Evolutionary conservation across 2,113 vertebrate species (phyloP).

Genomic region (Brachyhypopomus gauderio): DNA sequence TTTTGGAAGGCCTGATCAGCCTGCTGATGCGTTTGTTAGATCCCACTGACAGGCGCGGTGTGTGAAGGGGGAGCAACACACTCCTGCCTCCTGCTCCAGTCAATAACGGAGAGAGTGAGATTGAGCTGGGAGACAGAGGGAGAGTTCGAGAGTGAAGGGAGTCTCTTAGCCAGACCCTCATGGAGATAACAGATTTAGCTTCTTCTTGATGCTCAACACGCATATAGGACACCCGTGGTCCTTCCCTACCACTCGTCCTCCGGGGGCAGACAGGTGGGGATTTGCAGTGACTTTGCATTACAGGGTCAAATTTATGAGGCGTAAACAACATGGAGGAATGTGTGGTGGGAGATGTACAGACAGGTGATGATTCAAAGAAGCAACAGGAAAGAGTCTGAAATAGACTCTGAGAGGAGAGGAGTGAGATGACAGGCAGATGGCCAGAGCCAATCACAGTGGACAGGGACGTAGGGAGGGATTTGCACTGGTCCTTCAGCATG

Average conservation of each 20-base stretch:
- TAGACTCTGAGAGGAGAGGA: neutral
- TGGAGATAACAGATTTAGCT: conserved; percentile 63
- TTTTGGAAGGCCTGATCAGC: neutral
- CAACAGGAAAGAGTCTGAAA: neutral
- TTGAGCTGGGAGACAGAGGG: neutral
- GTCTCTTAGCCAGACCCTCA: conserved; percentile 53
- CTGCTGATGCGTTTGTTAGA: neutral
- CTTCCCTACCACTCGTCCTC: neutral
- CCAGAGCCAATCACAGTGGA: conserved; percentile 1
- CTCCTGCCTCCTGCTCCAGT: neutral
- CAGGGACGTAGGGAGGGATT: conserved; percentile 3
- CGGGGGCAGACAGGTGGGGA: neutral
- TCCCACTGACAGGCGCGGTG: neutral
- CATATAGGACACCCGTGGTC: conserved; percentile 52
- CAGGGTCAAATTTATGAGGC: neutral
- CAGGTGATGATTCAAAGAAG: neutral
- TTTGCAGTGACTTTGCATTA: neutral
- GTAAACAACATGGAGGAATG: neutral
- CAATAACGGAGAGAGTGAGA: neutral
- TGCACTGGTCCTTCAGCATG: neutral
- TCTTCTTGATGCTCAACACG: conserved; percentile 52
- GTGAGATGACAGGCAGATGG: neutral
- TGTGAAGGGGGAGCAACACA: conserved; percentile 28
- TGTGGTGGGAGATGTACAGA: neutral
- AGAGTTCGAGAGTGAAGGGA: neutral